A percentile compares a stretch with the other conserved stretches of the same genome.
Conservation (phyloP, 37 sponge, comb jelly and placozoan species). For the Tethya wilhelma region DNA sequence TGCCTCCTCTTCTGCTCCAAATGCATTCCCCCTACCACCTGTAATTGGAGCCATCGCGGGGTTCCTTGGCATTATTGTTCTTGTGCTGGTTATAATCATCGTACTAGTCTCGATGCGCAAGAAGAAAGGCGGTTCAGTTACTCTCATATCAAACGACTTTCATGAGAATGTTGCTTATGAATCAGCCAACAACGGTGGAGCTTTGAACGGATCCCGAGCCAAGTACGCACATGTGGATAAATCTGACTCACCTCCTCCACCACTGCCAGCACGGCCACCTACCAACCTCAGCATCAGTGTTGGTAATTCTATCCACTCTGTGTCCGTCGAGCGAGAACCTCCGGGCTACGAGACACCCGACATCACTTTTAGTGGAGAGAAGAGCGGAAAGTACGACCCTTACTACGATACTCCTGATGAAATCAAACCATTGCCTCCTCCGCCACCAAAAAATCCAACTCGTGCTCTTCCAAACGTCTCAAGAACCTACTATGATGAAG, state of each 20-base stretch:
- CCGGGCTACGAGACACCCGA: constrained; percentile 35
- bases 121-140: background rate
- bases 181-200: constrained; percentile 15
- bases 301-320: constrained; percentile 15
- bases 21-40: constrained; percentile 17
- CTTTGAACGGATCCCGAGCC: background rate
- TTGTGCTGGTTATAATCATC: constrained; percentile 47
- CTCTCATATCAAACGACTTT: background rate
- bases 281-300: constrained; percentile 17
- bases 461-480: background rate
- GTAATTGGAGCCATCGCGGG: constrained; percentile 62
- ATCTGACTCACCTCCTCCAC: constrained; percentile 42
- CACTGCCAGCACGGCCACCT: constrained; percentile 27
- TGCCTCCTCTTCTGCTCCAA: background rate
- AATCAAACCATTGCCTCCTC: background rate
- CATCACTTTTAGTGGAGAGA: background rate
- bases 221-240: constrained; percentile 37
- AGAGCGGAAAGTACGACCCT: constrained; percentile 39
- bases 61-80: constrained; percentile 46
- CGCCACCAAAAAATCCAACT: constrained; percentile 4
- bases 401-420: constrained; percentile 67
- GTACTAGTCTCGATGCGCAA: constrained; percentile 22
- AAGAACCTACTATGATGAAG: constrained; percentile 49
- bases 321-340: background rate
- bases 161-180: constrained; percentile 41